A percentile compares a stretch with the other conserved stretches of the same genome.
Evolutionary conservation across 2,888 invertebrate genomes (phyloP).

Genomic region (Heliconius ethilla): DNA sequence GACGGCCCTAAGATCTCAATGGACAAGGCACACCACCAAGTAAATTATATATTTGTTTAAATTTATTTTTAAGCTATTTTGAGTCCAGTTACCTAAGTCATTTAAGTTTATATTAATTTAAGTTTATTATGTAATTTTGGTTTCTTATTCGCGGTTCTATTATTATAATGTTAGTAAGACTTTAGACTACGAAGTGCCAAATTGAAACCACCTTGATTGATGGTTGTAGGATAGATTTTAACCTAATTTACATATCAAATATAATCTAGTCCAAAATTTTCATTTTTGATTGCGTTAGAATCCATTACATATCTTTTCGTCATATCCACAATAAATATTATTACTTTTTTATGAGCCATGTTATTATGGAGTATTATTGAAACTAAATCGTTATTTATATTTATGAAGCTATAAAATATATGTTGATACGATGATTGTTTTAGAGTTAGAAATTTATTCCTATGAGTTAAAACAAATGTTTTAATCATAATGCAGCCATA

Average conservation of each 20-base stretch:
- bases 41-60: constrained; percentile 62
- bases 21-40: constrained; percentile 94
- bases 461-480: not conserved
- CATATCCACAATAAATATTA: constrained; percentile 63
- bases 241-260: constrained; percentile 49
- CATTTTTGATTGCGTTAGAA: constrained; percentile 37
- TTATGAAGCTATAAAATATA: constrained; percentile 8
- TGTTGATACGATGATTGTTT: not conserved
- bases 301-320: constrained; percentile 60
- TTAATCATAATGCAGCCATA: not conserved
- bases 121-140: constrained; percentile 31
- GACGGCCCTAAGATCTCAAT: constrained; percentile 90
- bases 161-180: constrained; percentile 26
- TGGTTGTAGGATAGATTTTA: constrained; percentile 38
- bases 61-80: constrained; percentile 44
- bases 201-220: constrained; percentile 29
- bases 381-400: constrained; percentile 49
- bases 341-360: constrained; percentile 58
- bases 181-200: constrained; percentile 36
- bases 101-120: constrained; percentile 47
- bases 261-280: constrained; percentile 46
- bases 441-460: not conserved
- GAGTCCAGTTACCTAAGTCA: constrained; percentile 56
- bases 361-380: constrained; percentile 53
- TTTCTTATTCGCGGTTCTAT: not conserved